Base-by-base conservation (phyloP, 2,888 invertebrate genomes). In the Philonicus albiceps region DNA sequence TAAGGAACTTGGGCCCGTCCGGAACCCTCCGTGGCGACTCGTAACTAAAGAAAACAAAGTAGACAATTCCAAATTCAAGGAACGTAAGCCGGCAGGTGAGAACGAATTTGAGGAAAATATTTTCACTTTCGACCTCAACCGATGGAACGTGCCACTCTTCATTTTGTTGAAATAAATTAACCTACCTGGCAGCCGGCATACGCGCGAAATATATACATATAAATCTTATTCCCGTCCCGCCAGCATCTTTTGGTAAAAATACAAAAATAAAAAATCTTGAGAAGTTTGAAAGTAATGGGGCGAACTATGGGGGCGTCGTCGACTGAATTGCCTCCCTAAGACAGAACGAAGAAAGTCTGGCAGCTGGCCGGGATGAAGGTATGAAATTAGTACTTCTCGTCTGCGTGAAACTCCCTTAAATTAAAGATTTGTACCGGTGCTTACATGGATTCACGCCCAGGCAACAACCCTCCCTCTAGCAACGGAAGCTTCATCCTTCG, bases 41-140 rank as follows among this genome's bases (percentile, higher is more conserved):
- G 11, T 55, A 85, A 85, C 19, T 76, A 53, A 85, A 85, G 34
- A 22, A 55, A 53, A 76, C 53, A 31, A 76, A 75, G 53, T 55
- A 85, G 55, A 85, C 73, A 84, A 84, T 84, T 73, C 73, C 34
- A 30, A 84, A 84, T 84, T 84, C 84, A 43, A 27, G 43, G 73
- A 84, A 84, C 84, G 84, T 84, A 72, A 73, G 13, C 19, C 72
- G 84, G 73, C 72, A 84, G 84, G 84, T 84, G 84, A 72, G 84
- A 84, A 84, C 43, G 73, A 73, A 84, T 73, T 84, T 84, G 34
- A 75, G 22, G 55, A 74, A 85, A 85, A 85, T 76, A 85, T 85
- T 85, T 85, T 85, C 85, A 85, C 85, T 85, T 85, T 85, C 85
- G 76, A 85, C 85, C 85, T 85, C 85, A 76, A 85, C 75, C 75